phyloP scores from a whole-genome alignment of 2,888 invertebrate genomes.

The Hetaerina titia region DNA sequence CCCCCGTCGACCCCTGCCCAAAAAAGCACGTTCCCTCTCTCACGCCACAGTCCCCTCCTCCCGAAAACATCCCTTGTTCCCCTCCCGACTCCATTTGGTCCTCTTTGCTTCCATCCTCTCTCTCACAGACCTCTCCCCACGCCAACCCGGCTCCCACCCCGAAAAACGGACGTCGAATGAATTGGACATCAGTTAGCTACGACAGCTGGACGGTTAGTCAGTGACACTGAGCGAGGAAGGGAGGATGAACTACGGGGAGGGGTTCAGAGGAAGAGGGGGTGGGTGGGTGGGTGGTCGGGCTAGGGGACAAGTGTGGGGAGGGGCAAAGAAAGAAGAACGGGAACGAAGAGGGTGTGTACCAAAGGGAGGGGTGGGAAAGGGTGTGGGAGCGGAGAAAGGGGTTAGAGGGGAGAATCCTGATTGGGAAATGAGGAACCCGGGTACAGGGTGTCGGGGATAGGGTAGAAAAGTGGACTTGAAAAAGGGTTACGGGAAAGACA shows the following conservation, averaged over 20 bases:
- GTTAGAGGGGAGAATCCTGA: background rate
- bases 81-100: background rate
- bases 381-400: background rate
- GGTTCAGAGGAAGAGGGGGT: background rate
- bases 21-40: background rate
- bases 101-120: conserved; percentile 16
- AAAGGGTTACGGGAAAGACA: background rate
- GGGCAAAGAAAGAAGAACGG: background rate
- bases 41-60: background rate
- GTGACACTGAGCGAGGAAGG: background rate
- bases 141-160: background rate
- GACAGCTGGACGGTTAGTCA: conserved; percentile 59
- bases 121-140: background rate
- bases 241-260: background rate
- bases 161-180: conserved; percentile 50
- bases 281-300: background rate
- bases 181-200: conserved; percentile 65
- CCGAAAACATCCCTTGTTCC: background rate
- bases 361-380: background rate
- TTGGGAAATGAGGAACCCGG: background rate
- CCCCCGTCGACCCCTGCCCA: background rate
- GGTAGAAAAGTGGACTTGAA: background rate
- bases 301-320: background rate
- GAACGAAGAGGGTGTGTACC: background rate
- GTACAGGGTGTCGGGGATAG: background rate